A percentile compares a stretch with the other conserved stretches of the same genome.
Evolutionary conservation across 2,888 invertebrate species (phyloP).

Genomic region (Uloborus plumipes): DNA sequence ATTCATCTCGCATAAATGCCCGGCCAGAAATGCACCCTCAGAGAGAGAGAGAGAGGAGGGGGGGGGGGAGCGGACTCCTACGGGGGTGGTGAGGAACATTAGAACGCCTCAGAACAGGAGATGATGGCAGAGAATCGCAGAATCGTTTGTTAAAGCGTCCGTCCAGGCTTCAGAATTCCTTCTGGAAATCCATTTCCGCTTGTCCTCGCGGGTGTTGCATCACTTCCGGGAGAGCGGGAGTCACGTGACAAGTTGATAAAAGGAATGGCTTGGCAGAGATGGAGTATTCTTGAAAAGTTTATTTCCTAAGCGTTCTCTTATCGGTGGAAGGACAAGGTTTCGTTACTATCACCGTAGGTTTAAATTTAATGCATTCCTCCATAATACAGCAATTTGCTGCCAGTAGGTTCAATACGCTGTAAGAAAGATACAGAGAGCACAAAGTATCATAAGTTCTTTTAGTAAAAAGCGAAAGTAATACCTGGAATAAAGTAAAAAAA

Average conservation of each 20-base stretch:
- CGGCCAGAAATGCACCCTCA: too few relatives aligned
- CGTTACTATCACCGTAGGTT: too few relatives aligned
- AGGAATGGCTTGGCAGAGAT: background rate
- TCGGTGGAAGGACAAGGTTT: too few relatives aligned
- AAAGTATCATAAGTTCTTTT: too few relatives aligned
- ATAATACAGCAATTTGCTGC: too few relatives aligned
- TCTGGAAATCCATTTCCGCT: conserved; percentile 51
- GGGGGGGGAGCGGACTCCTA: background rate
- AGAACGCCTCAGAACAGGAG: conserved; percentile 7
- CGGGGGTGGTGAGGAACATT: background rate
- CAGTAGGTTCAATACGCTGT: too few relatives aligned
- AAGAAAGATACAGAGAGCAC: too few relatives aligned
- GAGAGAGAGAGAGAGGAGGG: conserved; percentile 1
- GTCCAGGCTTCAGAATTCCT: conserved; percentile 32
- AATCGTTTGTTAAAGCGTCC: conserved; percentile 39
- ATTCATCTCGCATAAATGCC: conserved; percentile 33
- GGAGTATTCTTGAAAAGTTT: conserved; percentile 6
- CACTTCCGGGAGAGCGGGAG: conserved; percentile 29
- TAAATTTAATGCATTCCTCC: too few relatives aligned
- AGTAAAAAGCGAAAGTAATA: too few relatives aligned
- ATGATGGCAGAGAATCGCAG: conserved; percentile 24
- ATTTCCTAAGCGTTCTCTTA: background rate
- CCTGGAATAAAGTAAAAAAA: too few relatives aligned
- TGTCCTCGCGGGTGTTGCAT: conserved; percentile 30
- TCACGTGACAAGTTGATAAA: conserved; percentile 25